Evolutionary conservation across 2,797 vertebrate genomes (phyloP), one percentile per base, ranked within the genome.

Genomic region (Gymnocypris eckloni): DNA sequence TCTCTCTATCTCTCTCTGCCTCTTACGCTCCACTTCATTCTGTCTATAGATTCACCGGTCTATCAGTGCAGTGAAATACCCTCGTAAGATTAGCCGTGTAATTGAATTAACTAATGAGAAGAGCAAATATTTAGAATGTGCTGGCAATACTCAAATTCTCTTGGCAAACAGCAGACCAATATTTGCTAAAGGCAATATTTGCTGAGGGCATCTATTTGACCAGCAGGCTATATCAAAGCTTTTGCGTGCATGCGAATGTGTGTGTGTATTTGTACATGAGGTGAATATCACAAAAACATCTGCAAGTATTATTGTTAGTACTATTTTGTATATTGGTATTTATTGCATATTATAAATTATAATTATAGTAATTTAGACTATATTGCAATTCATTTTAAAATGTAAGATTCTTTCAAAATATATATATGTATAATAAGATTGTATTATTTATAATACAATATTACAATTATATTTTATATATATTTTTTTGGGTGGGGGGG

Each of bases 91-190:
- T 76, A 83, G 61, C 81, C 41, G n/a, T 77, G 39, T 89, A 86
- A 88, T 88, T 87, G 48, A 80, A 48, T 50, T 41, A 86, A 79
- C 80, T 81, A 88, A 87, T 78, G 64, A 89, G 89, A 85, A 43
- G 64, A 66, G 70, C 84, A 90, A 87, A 85, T 87, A 87, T 85
- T 89, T 87, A 79, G 83, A 9, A 67, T 59, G 75, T 61, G 72
- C 66, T 86, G 70, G 79, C 79, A 85, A 86, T 90, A 82, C 87
- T 89, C 70, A 48, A 73, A 67, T 64, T 67, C 77, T 59, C 80
- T 87, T 59, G 54, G 25, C 72, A 77, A 50, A 67, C 67, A n/a
- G n/a, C 72, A 37, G 73, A 81, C 37, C 45, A 77, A 83, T 84
- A 82, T 91, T 91, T 84, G 67, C 81, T 83, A 61, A 77, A 75